A percentile compares a stretch with the other conserved stretches of the same genome.
These are phyloP conservation scores for Tenebrio molitor DNA, from an alignment of 1,140 invertebrate species.

Conservation along the genomic window DNA sequence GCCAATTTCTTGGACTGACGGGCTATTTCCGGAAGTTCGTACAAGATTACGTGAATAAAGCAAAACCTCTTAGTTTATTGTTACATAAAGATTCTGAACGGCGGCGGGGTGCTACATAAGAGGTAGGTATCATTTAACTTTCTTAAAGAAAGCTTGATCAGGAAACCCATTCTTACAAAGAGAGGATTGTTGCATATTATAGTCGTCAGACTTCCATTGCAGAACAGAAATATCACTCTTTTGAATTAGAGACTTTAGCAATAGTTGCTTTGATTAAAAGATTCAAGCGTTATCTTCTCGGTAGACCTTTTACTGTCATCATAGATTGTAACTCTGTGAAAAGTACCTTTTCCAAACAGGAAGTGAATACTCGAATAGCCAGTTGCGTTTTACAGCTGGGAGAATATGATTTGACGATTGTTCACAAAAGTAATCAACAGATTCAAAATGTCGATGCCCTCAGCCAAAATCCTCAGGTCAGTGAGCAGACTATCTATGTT, in stretches of 20 bases:
- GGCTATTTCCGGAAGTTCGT: constrained; percentile 34
- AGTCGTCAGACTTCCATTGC: too few species aligned
- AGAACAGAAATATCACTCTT: too few species aligned
- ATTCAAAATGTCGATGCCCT: constrained; percentile 65
- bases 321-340: not conserved
- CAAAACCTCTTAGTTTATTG: not conserved
- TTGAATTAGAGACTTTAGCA: constrained; percentile 11
- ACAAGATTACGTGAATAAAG: not conserved
- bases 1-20: not conserved
- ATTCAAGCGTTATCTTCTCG: not conserved
- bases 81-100: not conserved
- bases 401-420: constrained; percentile 40
- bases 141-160: not conserved
- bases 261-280: not conserved
- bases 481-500: constrained; percentile 9
- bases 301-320: not conserved
- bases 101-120: not conserved
- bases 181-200: too few species aligned
- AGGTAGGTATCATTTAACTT: not conserved
- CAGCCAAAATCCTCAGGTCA: constrained; percentile 57
- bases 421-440: constrained; percentile 47
- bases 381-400: constrained; percentile 22
- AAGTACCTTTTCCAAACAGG: not conserved
- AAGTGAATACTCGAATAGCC: not conserved
- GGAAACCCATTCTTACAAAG: not conserved